Percentiles rank a stretch among this genome's conserved stretches.
Conservation (phyloP, 1,140 invertebrate species). For the Drosophila parabipectinata region DNA sequence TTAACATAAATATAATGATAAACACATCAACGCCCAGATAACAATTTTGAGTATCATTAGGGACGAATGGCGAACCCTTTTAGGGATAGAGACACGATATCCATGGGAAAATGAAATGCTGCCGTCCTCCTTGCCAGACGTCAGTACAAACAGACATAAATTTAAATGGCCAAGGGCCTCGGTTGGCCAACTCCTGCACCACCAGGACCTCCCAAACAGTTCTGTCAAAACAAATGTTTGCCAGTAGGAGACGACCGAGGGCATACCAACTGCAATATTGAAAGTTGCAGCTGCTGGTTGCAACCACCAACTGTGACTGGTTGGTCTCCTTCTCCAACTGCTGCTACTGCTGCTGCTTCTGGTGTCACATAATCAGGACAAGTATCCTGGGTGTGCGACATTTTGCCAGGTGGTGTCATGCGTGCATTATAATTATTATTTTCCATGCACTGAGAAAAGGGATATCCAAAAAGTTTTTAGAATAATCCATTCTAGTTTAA, state of each 20-base stretch:
- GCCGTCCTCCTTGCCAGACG: slow-evolving; percentile 10
- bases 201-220: slow-evolving; percentile 16
- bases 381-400: slow-evolving; percentile 65
- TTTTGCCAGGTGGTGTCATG: slow-evolving; percentile 46
- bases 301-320: slow-evolving; percentile 50
- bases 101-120: slow-evolving; percentile 44
- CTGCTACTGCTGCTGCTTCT: slow-evolving; percentile 15
- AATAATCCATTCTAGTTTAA: background rate
- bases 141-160: slow-evolving; percentile 60
- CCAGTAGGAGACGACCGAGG: slow-evolving; percentile 20
- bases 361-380: slow-evolving; percentile 75
- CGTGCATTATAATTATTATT: slow-evolving; percentile 70
- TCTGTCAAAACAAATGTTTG: slow-evolving; percentile 76
- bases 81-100: slow-evolving; percentile 41
- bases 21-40: slow-evolving; percentile 55
- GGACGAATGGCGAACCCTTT: slow-evolving; percentile 22
- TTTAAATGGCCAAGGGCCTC: slow-evolving; percentile 57
- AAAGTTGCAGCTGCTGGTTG: slow-evolving; percentile 44
- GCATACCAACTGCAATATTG: slow-evolving; percentile 59
- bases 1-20: slow-evolving; percentile 60
- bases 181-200: slow-evolving; percentile 2
- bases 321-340: slow-evolving; percentile 28
- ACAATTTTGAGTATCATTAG: slow-evolving; percentile 34
- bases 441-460: slow-evolving; percentile 35
- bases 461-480: background rate